Percentiles rank a stretch among this genome's conserved stretches.
These are phyloP conservation scores for Danaus chrysippus DNA, from an alignment of 2,888 invertebrate species.

Conservation along the genomic window DNA sequence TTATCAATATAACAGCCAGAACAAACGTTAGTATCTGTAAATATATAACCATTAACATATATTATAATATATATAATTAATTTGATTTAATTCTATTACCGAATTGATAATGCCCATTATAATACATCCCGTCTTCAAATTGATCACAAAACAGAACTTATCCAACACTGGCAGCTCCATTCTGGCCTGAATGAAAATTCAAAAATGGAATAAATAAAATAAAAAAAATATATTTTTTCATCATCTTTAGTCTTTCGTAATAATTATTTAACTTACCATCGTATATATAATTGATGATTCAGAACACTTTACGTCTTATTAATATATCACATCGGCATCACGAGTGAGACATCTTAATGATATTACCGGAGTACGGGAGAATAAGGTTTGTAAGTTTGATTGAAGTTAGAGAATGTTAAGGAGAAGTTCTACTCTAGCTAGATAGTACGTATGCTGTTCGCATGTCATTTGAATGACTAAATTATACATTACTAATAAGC, in stretches of 20 bases:
- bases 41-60: background rate
- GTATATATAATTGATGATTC: conserved; percentile 27
- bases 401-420: conserved; percentile 49
- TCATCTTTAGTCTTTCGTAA: background rate
- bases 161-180: conserved; percentile 72
- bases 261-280: conserved; percentile 27
- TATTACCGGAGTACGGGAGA: conserved; percentile 33
- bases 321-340: conserved; percentile 8
- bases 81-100: conserved; percentile 38
- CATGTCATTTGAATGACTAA: background rate
- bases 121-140: conserved; percentile 63
- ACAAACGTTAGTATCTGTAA: conserved; percentile 63
- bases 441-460: background rate
- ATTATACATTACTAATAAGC: background rate
- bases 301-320: conserved; percentile 25
- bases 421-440: conserved; percentile 29
- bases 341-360: conserved; percentile 28
- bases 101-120: conserved; percentile 63
- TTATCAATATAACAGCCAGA: conserved; percentile 59
- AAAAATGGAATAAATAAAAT: background rate
- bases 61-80: background rate
- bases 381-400: conserved; percentile 47
- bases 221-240: background rate
- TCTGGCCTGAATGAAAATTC: conserved; percentile 37
- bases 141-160: conserved; percentile 67